Base-by-base conservation (phyloP, 1,140 invertebrate genomes). In the Papilio helenus region DNA sequence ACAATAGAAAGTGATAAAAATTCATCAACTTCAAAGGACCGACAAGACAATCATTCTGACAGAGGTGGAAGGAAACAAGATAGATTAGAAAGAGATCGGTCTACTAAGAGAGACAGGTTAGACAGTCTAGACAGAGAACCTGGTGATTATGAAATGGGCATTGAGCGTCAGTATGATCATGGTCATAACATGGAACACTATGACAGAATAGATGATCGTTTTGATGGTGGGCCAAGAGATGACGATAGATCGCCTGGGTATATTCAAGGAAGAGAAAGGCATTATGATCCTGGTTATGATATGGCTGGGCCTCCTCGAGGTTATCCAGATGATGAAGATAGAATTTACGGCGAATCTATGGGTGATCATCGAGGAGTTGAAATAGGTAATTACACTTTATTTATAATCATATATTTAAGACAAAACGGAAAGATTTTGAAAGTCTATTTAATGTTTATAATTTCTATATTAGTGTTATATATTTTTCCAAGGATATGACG, bases 201-300 rank as follows among this genome's bases (percentile, higher is more conserved):
- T 87, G 94, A 95, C 76, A 89, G 94, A 89, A 87, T 89, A 42
- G 92, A 93, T 79, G 94, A 95, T 82, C 89, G 93, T 42, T 95
- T 95, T 85, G 94, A 94, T 65, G 91, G 91, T 80, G 87, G 87
- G 29, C 84, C 92, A 8, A 88, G 93, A 83, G 94, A 95, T 61
- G 91, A 90, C 49, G 93, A 92, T 29, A 88, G 93, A 55, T 95
- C 94, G 34, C 94, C 94, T n/a, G 93, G 91, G 29, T 95, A 94
- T 82, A 88, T 92, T 9, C 90, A 89, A 83, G 87, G 90, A 39
- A 88, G 94, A 77, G 94, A 95, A 42, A 87, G 93, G 68, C 94
- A 94, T 83, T 95, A 95, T 86, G 94, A 95, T 84, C 76, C 91
- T 74, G 89, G 89, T 14, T 95, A 95, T 85, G 94, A 95, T 80